phyloP scores from a whole-genome alignment of 2,113 vertebrate genomes.

The Meriones unguiculatus region DNA sequence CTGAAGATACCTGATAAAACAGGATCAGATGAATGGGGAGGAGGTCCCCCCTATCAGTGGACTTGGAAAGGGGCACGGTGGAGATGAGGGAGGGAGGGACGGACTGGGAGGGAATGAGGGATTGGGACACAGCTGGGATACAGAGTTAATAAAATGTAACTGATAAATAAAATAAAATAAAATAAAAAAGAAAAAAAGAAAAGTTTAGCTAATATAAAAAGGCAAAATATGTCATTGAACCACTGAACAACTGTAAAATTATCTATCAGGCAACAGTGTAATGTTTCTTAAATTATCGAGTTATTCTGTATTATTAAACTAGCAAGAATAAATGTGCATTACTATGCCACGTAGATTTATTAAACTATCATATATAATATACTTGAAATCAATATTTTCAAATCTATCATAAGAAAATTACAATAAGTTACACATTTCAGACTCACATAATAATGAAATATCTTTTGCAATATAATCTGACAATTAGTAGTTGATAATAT shows the following conservation, averaged over 20 bases:
- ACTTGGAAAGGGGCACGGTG: no score
- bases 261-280: neutral
- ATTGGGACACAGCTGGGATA: no score
- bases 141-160: no score
- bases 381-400: slow-evolving; percentile 17
- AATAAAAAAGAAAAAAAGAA: no score
- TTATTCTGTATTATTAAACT: slow-evolving; percentile 10
- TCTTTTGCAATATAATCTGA: slow-evolving; percentile 23
- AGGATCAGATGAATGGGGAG: no score
- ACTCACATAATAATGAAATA: neutral
- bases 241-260: slow-evolving; percentile 23
- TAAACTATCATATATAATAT: slow-evolving; percentile 16
- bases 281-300: slow-evolving; percentile 38
- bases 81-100: no score
- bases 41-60: no score
- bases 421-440: neutral
- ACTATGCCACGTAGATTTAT: slow-evolving; percentile 35
- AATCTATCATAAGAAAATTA: slow-evolving; percentile 14
- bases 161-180: no score
- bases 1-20: no score
- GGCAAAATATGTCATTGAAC: neutral
- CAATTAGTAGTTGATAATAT: neutral
- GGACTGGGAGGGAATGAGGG: no score
- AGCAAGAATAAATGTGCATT: slow-evolving; percentile 28
- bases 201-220: neutral